Evolutionary conservation across 1,140 invertebrate species (phyloP).

Genomic region (Solen grandis): DNA sequence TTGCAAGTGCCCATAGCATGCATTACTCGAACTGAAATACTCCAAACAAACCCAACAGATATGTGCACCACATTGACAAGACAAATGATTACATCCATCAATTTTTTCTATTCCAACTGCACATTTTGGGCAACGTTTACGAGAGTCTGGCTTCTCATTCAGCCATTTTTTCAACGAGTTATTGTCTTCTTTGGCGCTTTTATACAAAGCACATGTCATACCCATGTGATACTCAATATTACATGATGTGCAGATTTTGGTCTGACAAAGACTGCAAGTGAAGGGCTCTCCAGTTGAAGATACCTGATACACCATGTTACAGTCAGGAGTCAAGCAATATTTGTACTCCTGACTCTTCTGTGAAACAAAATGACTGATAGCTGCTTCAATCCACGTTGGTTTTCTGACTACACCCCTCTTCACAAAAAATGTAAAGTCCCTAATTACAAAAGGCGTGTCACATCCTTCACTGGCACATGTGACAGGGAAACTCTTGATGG

Average conservation of each 20-base stretch:
- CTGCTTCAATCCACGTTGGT: constrained; percentile 43
- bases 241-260: constrained; percentile 68
- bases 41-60: constrained; percentile 72
- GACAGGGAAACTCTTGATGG: constrained; percentile 63
- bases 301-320: constrained; percentile 67
- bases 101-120: constrained; percentile 66
- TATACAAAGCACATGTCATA: constrained; percentile 67
- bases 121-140: constrained; percentile 71
- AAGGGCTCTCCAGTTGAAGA: constrained; percentile 55
- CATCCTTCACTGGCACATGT: constrained; percentile 68
- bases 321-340: constrained; percentile 74
- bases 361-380: constrained; percentile 60
- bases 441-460: constrained; percentile 55
- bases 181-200: constrained; percentile 37
- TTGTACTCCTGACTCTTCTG: constrained; percentile 57
- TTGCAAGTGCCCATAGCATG: constrained; percentile 67
- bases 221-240: constrained; percentile 68
- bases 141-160: constrained; percentile 40
- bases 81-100: constrained; percentile 69
- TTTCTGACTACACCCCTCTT: constrained; percentile 36
- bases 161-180: constrained; percentile 58
- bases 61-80: constrained; percentile 51
- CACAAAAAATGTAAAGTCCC: constrained; percentile 60
- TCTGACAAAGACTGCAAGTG: constrained; percentile 63
- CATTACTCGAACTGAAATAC: constrained; percentile 16